Base-by-base conservation (phyloP, 2,113 vertebrate genomes). In the Proterorhinus semilunaris region DNA sequence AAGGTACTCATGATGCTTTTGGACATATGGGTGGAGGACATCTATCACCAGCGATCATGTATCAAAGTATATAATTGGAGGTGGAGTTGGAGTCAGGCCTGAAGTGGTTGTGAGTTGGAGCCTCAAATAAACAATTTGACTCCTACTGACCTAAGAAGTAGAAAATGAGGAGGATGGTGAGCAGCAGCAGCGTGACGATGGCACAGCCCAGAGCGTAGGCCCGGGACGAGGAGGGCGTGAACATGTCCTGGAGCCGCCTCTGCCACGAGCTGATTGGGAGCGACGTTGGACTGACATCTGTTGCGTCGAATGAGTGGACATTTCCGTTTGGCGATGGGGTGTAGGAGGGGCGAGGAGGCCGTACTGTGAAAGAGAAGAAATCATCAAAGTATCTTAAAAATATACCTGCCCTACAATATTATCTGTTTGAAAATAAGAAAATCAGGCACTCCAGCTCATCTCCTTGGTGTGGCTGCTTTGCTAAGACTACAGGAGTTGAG, bases 181-280 rank as follows among this genome's bases (percentile, higher is more conserved):
- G 87, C 69, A 96, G 83, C 0, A 93, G 91, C 70, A 96, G 76
- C 8, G 94, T 76, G 0, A 85, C 76, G 0, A 94, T 80, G 7
- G 94, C 87, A 36, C 93, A 88, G 66, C 93, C 83, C 82, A 93
- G 89, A 48, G 88, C 71, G 0, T 90, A 89, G 0, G 89, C 91
- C 6, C 89, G 72, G 0, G 80, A 85, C n/a, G 72, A 88, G 6
- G 66, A 50, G 0, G 93, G 88, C 0, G 75, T 84, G 66, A 87
- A 45, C 81, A 83, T 79, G 10, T 85, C 82, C 80, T 87, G 87
- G 1, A 91, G 84, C 27, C 69, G 61, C 2, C 71, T 80, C 79
- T 80, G 84, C 89, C 86, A 85, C 43, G 76, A 64, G 76, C 36
- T 55, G 16, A 51, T 42, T 1, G 77, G 66, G 10, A 10, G 79